A percentile compares a stretch with the other conserved stretches of the same genome.
phyloP scores from a whole-genome alignment of 2,888 invertebrate genomes.

The Drosophila rellima region DNA sequence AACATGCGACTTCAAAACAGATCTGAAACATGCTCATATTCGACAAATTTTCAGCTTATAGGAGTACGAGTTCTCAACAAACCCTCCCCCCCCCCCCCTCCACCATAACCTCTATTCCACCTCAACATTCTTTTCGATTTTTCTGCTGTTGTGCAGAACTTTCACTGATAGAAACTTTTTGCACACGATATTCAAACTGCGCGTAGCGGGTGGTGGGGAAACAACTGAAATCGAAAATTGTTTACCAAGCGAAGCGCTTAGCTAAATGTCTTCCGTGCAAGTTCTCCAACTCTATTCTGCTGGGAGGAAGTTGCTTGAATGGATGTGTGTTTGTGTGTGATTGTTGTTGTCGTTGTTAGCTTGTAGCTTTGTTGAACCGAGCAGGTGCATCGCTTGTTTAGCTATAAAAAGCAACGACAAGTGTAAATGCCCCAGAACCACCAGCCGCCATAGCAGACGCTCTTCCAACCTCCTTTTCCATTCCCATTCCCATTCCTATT shows the following conservation, averaged over 20 bases:
- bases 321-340: conserved; percentile 1
- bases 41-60: conserved; percentile 45
- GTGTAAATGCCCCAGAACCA: conserved; percentile 55
- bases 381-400: conserved; percentile 70
- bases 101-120: too few relatives aligned
- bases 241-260: conserved; percentile 80
- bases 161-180: conserved; percentile 65
- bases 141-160: conserved; percentile 41
- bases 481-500: conserved; percentile 6
- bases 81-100: too few relatives aligned
- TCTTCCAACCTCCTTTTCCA: conserved; percentile 4
- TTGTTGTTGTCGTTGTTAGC: conserved; percentile 28
- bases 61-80: neutral
- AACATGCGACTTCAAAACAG: conserved; percentile 31
- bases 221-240: conserved; percentile 76
- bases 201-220: conserved; percentile 2
- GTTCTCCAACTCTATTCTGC: conserved; percentile 56
- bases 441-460: neutral
- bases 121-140: conserved; percentile 1
- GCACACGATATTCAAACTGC: conserved; percentile 66
- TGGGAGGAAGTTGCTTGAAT: conserved; percentile 67
- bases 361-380: conserved; percentile 40
- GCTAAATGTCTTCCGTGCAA: conserved; percentile 80
- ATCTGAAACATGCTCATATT: conserved; percentile 28
- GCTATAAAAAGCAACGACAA: conserved; percentile 76